A percentile compares a stretch with the other conserved stretches of the same genome.
These are phyloP conservation scores for Acrossocheilus fasciatus DNA, from an alignment of 2,797 vertebrate species.

Conservation along the genomic window DNA sequence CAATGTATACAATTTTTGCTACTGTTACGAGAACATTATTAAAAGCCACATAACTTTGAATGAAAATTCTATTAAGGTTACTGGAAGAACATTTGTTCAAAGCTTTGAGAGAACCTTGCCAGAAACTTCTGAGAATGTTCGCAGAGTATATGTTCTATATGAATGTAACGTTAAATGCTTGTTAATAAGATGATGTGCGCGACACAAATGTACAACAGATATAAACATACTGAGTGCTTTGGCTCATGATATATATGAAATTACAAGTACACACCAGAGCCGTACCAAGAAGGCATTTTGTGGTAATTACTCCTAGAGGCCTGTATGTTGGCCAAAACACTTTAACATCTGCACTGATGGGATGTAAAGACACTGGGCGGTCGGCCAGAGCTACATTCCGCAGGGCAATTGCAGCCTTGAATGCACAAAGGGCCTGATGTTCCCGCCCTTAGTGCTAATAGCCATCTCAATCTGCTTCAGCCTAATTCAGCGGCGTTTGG, in stretches of 20 bases:
- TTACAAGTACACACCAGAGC: constrained; percentile 13
- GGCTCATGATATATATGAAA: constrained; percentile 16
- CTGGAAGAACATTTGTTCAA: neutral
- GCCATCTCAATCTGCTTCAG: constrained; percentile 28
- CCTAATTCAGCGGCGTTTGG: neutral
- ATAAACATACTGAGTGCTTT: neutral
- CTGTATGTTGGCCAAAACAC: constrained; percentile 54
- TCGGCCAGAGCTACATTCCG: constrained; percentile 56
- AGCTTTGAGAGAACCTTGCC: neutral
- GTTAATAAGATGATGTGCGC: neutral
- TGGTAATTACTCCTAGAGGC: constrained; percentile 55
- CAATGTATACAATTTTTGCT: neutral
- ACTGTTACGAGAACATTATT: neutral
- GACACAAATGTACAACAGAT: neutral
- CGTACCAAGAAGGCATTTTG: constrained; percentile 54
- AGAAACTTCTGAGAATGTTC: neutral
- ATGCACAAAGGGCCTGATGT: constrained; percentile 50
- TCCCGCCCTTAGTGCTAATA: constrained; percentile 36
- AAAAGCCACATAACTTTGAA: neutral
- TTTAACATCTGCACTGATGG: constrained; percentile 66
- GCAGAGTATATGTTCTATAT: neutral
- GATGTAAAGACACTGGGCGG: constrained; percentile 61
- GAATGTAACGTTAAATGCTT: neutral
- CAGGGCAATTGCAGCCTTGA: constrained; percentile 44
- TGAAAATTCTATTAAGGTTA: neutral